phyloP scores from a whole-genome alignment of 2,888 invertebrate species.

The Trisateles emortualis region DNA sequence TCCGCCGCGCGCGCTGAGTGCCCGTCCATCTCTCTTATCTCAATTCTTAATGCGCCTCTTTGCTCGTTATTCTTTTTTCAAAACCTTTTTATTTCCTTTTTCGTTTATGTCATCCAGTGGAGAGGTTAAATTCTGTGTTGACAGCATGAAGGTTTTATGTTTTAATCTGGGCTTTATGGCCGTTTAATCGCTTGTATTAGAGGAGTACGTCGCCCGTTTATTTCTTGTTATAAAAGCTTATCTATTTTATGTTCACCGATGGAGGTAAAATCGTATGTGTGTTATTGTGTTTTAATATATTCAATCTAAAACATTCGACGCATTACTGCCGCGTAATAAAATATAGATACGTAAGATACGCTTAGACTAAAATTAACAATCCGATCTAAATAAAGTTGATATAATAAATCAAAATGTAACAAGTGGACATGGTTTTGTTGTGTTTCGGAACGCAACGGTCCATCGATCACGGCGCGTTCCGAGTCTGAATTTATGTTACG shows the following conservation, averaged over 20 bases:
- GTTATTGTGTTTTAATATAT: slow-evolving; percentile 55
- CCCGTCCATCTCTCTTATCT: slow-evolving; percentile 86
- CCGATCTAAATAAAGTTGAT: slow-evolving; percentile 59
- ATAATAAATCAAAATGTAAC: slow-evolving; percentile 73
- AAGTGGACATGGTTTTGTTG: slow-evolving; percentile 71
- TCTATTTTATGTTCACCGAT: slow-evolving; percentile 67
- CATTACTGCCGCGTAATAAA: slow-evolving; percentile 54
- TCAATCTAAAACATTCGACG: slow-evolving; percentile 49
- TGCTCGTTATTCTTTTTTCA: slow-evolving; percentile 79
- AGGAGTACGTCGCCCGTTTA: slow-evolving; percentile 56
- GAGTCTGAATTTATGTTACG: slow-evolving; percentile 79
- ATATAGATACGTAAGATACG: slow-evolving; percentile 47
- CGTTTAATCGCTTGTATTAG: slow-evolving; percentile 73
- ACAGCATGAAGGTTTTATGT: slow-evolving; percentile 84
- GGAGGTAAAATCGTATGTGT: slow-evolving; percentile 57
- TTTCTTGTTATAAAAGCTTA: slow-evolving; percentile 61
- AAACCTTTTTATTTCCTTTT: slow-evolving; percentile 68
- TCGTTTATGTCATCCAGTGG: slow-evolving; percentile 75
- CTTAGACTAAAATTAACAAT: slow-evolving; percentile 59
- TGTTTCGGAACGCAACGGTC: slow-evolving; percentile 65
- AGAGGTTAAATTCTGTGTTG: slow-evolving; percentile 83
- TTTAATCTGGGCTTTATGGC: slow-evolving; percentile 82
- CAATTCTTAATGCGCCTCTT: slow-evolving; percentile 86
- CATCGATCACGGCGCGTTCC: slow-evolving; percentile 78
- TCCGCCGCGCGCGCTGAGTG: slow-evolving; percentile 81